Evolutionary conservation across 2,888 invertebrate species (phyloP), one percentile per base, ranked within the genome.

Genomic region (Flabesymbios commensalis): DNA sequence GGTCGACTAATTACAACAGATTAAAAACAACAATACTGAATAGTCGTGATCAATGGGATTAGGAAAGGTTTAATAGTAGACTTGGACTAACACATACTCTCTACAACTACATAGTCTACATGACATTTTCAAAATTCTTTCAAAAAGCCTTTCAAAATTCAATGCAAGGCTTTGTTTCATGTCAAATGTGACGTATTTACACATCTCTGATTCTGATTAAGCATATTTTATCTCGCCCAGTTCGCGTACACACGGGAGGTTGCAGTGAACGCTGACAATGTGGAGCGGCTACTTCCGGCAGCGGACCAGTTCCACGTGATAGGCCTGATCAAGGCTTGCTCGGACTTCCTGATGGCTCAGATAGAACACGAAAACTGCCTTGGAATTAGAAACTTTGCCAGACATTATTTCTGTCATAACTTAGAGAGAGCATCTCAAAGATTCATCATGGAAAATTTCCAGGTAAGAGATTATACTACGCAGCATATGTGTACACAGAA

Each of bases 261-360:
- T 57, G 88, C 88, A 63, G 87, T 95, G 28, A 89, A 87, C 61
- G 87, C 88, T 39, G 87, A 88, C 33, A 94, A 93, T 77, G 93
- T 94, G 0, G 90, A 90, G 74, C 70, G 74, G 17, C 69, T 80
- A 2, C 85, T 95, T 17, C 88, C 90, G 72, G 90, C 91, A 0
- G 92, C 94, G 2, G 94, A 95, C 84, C 94, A 93, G 79, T 88
- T 95, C 57, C 90, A 91, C 73, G 90, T 94, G 70, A 85, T 90
- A 48, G 92, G 92, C 0, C 88, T 94, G 47, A 86, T 93, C 54
- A 88, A 90, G 68, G 86, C 90, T 24, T 94, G 94, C 82, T 90
- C 90, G 75, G 88, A 90, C 49, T 92, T 88, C 76, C 86, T 95
- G 19, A 86, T 87, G 57, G 83, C 83, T 43, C 87, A 88, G 60